Percentiles rank a stretch among this genome's conserved stretches.
phyloP scores from a whole-genome alignment of 2,797 vertebrate species.

The Gallinago nigripennis region DNA sequence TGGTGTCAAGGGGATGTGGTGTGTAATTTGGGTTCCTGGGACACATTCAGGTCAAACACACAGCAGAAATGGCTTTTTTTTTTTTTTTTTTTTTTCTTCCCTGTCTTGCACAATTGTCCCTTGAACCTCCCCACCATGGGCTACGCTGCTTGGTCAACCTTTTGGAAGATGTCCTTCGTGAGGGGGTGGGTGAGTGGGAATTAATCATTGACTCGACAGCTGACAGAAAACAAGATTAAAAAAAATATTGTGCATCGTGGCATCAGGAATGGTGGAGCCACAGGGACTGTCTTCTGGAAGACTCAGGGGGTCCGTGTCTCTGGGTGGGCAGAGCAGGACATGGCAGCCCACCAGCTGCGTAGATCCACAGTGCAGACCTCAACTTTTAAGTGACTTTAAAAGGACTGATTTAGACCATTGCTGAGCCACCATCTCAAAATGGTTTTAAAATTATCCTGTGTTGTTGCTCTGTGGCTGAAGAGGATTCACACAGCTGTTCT shows the following conservation, averaged over 20 bases:
- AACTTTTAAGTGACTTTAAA: neutral
- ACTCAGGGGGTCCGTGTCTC: too few relatives aligned
- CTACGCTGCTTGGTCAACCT: neutral
- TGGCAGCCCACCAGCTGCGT: rapidly evolving
- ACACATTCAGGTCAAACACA: rapidly evolving
- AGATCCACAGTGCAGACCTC: neutral
- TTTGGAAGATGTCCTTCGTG: neutral
- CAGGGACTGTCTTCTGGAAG: neutral
- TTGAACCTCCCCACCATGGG: neutral
- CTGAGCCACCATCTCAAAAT: neutral
- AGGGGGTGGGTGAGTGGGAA: neutral
- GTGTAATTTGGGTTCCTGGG: neutral
- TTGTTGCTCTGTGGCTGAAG: neutral
- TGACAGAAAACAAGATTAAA: neutral
- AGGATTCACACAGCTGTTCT: neutral
- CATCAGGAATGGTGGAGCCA: neutral
- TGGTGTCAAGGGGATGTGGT: rapidly evolving
- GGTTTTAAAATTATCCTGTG: rapidly evolving
- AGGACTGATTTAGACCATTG: neutral
- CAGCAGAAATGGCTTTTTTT: neutral
- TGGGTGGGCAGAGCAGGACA: neutral
- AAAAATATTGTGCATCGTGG: rapidly evolving
- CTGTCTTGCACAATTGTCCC: neutral
- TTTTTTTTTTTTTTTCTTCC: too few relatives aligned
- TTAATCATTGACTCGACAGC: constrained; percentile 48